Conservation (phyloP, 2,113 vertebrate genomes). For the Chiloscyllium plagiosum region DNA sequence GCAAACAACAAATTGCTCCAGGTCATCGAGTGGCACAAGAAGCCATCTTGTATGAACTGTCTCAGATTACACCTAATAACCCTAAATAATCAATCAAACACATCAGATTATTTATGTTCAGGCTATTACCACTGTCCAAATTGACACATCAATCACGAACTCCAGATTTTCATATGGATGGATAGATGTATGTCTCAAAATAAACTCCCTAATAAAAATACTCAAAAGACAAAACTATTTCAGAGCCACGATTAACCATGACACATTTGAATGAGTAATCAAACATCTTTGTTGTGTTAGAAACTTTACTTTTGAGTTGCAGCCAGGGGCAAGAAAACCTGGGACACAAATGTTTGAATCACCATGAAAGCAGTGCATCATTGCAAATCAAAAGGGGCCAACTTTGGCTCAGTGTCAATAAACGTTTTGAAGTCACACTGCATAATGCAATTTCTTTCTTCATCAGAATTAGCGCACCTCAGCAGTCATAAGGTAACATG, state of each 20-base stretch:
- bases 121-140: background rate
- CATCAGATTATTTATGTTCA: background rate
- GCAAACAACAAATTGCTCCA: background rate
- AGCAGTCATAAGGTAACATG: background rate
- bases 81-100: background rate
- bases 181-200: background rate
- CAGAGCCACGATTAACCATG: background rate
- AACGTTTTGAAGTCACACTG: too few species aligned
- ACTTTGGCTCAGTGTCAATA: background rate
- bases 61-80: background rate
- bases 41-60: background rate
- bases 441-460: background rate
- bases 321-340: background rate
- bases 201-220: background rate
- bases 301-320: background rate
- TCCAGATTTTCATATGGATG: background rate
- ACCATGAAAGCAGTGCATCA: background rate
- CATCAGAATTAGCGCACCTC: background rate
- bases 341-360: background rate
- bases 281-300: background rate
- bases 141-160: background rate
- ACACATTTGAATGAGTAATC: background rate
- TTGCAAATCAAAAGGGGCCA: background rate
- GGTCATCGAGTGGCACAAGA: background rate
- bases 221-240: background rate